Conservation (phyloP, 2,797 vertebrate species). For the Gambelia wislizenii region DNA sequence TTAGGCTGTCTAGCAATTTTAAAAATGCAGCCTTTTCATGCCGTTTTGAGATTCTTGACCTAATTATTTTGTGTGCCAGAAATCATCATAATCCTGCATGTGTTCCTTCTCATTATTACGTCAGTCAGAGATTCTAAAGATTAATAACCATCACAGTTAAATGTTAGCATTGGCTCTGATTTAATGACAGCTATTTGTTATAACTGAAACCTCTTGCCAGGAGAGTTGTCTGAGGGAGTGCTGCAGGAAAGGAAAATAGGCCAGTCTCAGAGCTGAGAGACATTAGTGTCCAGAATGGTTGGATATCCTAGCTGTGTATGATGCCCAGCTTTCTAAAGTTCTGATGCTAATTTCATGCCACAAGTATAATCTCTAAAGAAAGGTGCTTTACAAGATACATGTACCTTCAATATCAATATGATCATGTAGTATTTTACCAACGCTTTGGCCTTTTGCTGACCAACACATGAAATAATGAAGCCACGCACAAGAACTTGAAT, state of each 20-base stretch:
- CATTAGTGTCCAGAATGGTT: neutral
- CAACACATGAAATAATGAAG: too few species aligned
- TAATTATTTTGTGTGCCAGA: conserved; percentile 8
- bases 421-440: too few species aligned
- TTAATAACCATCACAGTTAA: conserved; percentile 21
- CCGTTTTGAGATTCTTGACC: neutral
- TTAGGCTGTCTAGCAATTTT: too few species aligned
- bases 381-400: neutral
- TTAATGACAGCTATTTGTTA: conserved; percentile 32
- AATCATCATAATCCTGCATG: neutral
- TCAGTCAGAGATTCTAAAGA: conserved; percentile 25
- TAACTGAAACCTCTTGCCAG: conserved; percentile 1
- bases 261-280: neutral
- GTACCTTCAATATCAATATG: too few species aligned
- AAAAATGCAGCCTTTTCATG: neutral
- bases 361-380: neutral
- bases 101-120: conserved; percentile 28
- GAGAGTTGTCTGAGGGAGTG: neutral
- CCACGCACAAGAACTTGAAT: too few species aligned
- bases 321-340: neutral
- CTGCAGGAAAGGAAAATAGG: conserved; percentile 1
- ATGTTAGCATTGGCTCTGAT: conserved; percentile 1
- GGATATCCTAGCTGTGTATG: neutral
- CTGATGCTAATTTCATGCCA: neutral
- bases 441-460: too few species aligned